phyloP scores from a whole-genome alignment of 1,140 invertebrate genomes.

The Drosophila simulans region DNA sequence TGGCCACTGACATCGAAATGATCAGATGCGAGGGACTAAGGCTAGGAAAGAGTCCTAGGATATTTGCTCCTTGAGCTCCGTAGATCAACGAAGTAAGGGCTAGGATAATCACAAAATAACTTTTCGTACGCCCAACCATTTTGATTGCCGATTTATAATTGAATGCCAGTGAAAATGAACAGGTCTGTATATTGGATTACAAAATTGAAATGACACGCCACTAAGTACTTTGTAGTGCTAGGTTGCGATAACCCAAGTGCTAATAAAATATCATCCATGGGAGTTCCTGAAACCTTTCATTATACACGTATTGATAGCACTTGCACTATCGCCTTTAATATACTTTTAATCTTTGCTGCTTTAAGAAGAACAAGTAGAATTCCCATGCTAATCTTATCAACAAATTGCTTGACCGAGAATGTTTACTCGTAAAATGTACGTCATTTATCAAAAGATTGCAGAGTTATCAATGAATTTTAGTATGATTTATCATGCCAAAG shows the following conservation, averaged over 20 bases:
- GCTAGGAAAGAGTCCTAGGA: slow-evolving; percentile 1
- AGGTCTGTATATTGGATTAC: slow-evolving; percentile 2
- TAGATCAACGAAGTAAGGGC: neutral
- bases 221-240: slow-evolving; percentile 16
- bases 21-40: slow-evolving; percentile 71
- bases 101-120: too few relatives aligned
- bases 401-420: neutral
- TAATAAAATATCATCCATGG: neutral
- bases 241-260: neutral
- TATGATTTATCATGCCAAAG: neutral
- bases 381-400: neutral
- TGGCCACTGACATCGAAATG: slow-evolving; percentile 61
- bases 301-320: slow-evolving; percentile 2
- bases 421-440: neutral
- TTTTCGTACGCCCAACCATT: neutral
- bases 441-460: neutral
- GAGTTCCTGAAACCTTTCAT: neutral
- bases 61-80: slow-evolving; percentile 1
- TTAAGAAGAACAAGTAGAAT: neutral
- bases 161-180: neutral
- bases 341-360: neutral
- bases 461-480: neutral
- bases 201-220: neutral
- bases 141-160: neutral
- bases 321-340: neutral